Evolutionary conservation across 1,140 invertebrate genomes (phyloP), one percentile per base, ranked within the genome.

Genomic region (Drosophila tsacasi): DNA sequence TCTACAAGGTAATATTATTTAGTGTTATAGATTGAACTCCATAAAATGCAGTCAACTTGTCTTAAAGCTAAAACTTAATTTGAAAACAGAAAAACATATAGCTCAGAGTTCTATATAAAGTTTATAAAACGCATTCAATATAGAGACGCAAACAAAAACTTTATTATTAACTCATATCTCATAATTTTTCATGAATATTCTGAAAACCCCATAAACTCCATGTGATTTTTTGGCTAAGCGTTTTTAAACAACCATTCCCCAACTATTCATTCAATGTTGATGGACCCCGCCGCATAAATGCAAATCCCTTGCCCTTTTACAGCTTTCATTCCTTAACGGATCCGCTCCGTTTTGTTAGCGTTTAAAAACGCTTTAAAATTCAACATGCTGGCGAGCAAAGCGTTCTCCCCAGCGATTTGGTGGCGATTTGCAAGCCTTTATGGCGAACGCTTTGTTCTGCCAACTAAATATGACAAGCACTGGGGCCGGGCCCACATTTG

Each of bases 391-490:
- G 42, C 49, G 47, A 77, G 73, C 73, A 77, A 55, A 61, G 65
- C 74, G 49, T 69, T 69, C 23, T 77, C 74, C 75, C 75, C 52
- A 44, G 75, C 69, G 65, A 79, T 83, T 83, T 75, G 59, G 25
- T 47, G 57, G 61, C 82, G 82, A 81, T 89, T 89, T 89, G 64
- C 76, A 87, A 89, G 72, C 76, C 54, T 63, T 87, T 89, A 71
- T 89, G 84, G 83, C 69, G 66, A 78, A 57, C 39, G 67, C 83
- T 89, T 86, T 86, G 84, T 89, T 89, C 64, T 84, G 84, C 84
- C 81, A 89, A 89, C 81, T 84, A 78, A 87, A 87, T 87, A 87
- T 89, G 83, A 87, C 83, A 85, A 82, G 79, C 69, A 40, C n/a
- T 65, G 64, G 57, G 42, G 44, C 17, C 21, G 47, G 27, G 47